Evolutionary conservation across 2,888 invertebrate genomes (phyloP).

Genomic region (Coleophora flavipennella): DNA sequence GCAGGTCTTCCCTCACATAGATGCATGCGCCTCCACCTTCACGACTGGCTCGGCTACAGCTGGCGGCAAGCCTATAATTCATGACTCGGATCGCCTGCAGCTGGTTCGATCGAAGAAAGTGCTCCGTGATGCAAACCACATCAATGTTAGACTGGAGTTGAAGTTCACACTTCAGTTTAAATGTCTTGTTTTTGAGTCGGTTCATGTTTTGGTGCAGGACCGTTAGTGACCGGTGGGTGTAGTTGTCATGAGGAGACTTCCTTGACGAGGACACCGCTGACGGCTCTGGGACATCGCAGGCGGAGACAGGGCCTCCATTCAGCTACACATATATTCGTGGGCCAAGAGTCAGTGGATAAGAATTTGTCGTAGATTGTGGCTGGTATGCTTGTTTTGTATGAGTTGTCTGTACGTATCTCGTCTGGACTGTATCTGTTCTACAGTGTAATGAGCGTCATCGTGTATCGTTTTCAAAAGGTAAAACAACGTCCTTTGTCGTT

Average conservation of each 20-base stretch:
- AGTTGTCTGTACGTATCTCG: neutral
- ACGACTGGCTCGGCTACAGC: neutral
- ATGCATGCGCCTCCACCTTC: constrained; percentile 5
- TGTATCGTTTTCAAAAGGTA: no score
- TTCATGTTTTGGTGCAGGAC: constrained; percentile 2
- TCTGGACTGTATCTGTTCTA: no score
- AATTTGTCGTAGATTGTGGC: neutral
- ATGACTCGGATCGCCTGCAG: neutral
- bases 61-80: neutral
- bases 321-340: neutral
- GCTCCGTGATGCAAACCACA: constrained; percentile 1
- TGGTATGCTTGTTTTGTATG: neutral
- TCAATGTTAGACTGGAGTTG: neutral
- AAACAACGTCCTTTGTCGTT: no score
- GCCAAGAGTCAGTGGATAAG: neutral
- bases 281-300: neutral
- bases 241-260: neutral
- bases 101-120: neutral
- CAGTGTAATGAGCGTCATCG: no score
- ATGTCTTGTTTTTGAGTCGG: constrained; percentile 2
- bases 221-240: no score
- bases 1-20: neutral
- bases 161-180: constrained; percentile 3
- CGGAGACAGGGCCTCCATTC: neutral
- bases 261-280: neutral